Conservation (phyloP, 2,797 vertebrate species). For the Neosilurus mollespiculum region DNA sequence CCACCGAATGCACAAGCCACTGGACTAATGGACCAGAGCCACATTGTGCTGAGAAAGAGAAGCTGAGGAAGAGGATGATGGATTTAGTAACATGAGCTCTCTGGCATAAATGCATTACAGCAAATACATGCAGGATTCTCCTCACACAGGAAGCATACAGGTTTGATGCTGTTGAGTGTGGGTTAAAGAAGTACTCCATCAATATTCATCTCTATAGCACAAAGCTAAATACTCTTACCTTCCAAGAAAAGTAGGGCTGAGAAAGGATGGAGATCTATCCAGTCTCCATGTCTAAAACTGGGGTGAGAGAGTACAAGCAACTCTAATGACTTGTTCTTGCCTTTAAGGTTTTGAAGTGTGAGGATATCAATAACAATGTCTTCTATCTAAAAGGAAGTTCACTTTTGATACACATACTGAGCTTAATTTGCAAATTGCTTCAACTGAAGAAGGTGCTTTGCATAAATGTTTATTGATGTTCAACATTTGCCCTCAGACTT, state of each 20-base stretch:
- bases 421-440: not conserved
- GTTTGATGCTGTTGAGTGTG: conserved; percentile 4
- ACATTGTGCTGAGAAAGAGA: conserved; percentile 21
- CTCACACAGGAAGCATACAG: not conserved
- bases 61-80: not conserved
- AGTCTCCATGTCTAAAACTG: not conserved
- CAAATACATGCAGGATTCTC: not conserved
- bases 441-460: not conserved
- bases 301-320: no score
- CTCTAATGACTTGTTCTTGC: not conserved
- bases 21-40: conserved; percentile 46
- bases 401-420: not conserved
- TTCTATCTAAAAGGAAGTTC: not conserved
- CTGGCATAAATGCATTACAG: conserved; percentile 20
- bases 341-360: not conserved
- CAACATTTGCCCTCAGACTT: not conserved
- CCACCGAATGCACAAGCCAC: conserved; percentile 32
- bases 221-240: not conserved
- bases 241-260: not conserved
- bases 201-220: not conserved
- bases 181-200: not conserved
- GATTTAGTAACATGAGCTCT: conserved; percentile 16
- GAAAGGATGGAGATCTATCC: not conserved
- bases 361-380: not conserved
- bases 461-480: conserved; percentile 4